Percentiles rank a stretch among this genome's conserved stretches.
These are phyloP conservation scores for Rhea americana DNA, from an alignment of 2,113 vertebrate species.

Conservation along the genomic window DNA sequence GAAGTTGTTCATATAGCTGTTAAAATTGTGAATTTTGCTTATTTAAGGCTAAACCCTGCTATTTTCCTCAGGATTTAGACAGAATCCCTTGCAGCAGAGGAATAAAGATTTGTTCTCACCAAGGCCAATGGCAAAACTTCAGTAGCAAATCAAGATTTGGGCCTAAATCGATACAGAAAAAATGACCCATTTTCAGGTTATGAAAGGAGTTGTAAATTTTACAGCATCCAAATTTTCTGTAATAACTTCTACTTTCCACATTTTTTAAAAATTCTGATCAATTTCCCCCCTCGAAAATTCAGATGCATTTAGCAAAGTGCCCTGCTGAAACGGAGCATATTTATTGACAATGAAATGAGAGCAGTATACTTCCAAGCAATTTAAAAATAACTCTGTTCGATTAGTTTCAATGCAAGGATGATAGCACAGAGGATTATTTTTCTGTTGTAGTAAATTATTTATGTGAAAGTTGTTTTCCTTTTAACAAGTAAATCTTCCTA, in stretches of 20 bases:
- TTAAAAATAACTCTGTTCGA: slow-evolving; percentile 73
- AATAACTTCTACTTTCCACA: background rate
- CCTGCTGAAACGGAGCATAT: slow-evolving; percentile 64
- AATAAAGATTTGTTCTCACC: background rate
- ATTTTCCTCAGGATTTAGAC: background rate
- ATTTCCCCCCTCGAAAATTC: slow-evolving; percentile 19
- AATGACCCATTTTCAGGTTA: background rate
- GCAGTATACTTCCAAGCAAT: slow-evolving; percentile 68
- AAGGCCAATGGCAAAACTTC: background rate
- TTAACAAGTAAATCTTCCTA: slow-evolving; percentile 65
- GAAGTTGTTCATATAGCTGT: background rate
- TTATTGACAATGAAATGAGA: slow-evolving; percentile 74
- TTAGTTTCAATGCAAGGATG: slow-evolving; percentile 56
- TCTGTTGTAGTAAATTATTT: slow-evolving; percentile 73
- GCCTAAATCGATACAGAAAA: background rate
- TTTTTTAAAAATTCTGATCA: background rate
- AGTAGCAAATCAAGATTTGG: background rate
- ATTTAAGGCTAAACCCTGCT: background rate
- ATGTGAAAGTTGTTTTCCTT: slow-evolving; percentile 67
- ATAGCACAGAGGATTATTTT: slow-evolving; percentile 62
- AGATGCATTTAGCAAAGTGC: slow-evolving; percentile 50
- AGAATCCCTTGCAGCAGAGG: background rate
- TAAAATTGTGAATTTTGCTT: background rate
- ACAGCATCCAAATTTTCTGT: background rate
- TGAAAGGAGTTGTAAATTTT: slow-evolving; percentile 23